Evolutionary conservation across 2,113 vertebrate species (phyloP).

Genomic region (Lasiurus borealis): DNA sequence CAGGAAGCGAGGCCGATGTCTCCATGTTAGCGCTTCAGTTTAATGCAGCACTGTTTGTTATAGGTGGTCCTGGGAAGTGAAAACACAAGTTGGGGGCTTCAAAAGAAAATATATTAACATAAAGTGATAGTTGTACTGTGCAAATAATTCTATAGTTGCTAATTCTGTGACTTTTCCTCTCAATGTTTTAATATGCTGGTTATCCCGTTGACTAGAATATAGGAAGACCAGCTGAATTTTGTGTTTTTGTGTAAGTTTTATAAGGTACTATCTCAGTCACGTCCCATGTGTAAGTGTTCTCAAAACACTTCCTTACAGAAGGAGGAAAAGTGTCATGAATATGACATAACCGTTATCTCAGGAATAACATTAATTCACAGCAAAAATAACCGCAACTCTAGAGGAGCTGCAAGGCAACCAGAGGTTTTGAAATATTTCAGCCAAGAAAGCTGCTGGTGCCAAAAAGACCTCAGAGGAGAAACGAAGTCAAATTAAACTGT

Average conservation of each 20-base stretch:
- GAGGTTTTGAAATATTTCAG: neutral
- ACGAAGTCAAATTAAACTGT: neutral
- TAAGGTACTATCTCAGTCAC: neutral
- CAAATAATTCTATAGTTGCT: neutral
- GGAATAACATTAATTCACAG: conserved; percentile 1
- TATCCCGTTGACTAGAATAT: neutral
- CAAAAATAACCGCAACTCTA: neutral
- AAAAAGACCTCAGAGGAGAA: neutral
- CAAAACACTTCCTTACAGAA: neutral
- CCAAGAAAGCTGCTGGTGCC: neutral
- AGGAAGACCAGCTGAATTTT: conserved; percentile 25
- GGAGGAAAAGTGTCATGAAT: neutral
- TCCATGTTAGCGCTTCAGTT: neutral
- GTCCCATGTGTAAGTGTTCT: conserved; percentile 32
- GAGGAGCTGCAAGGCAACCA: neutral
- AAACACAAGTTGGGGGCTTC: neutral
- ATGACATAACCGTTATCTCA: neutral
- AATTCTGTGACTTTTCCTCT: neutral
- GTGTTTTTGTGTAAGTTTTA: conserved; percentile 32
- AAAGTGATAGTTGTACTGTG: neutral
- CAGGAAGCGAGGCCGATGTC: neutral
- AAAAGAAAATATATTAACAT: neutral
- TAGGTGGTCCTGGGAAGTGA: neutral
- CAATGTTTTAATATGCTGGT: neutral
- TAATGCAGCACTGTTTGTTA: neutral